phyloP scores from a whole-genome alignment of 30 jellyfish, hydroid and myxozoan species.

The Rhopilema esculentum region DNA sequence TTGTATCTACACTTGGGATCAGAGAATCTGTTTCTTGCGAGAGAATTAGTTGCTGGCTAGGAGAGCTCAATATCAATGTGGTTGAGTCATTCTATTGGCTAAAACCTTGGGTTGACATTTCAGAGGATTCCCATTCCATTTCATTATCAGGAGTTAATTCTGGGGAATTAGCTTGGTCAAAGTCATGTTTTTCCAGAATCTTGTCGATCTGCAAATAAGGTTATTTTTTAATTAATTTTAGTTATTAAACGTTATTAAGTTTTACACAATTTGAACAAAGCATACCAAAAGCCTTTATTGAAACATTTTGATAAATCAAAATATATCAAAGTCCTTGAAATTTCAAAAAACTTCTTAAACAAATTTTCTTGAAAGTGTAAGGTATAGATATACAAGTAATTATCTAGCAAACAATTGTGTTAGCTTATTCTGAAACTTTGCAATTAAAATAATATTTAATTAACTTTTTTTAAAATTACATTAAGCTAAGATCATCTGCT shows the following conservation, averaged over 20 bases:
- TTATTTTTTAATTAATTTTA: background rate
- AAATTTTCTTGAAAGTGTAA: background rate
- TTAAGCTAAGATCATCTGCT: background rate
- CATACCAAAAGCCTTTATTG: conserved; percentile 2
- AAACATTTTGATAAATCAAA: background rate
- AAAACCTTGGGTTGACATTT: background rate
- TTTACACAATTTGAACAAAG: background rate
- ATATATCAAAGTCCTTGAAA: background rate
- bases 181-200: background rate
- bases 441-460: background rate
- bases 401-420: background rate
- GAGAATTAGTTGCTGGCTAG: background rate
- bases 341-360: background rate
- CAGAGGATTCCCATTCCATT: conserved; percentile 58
- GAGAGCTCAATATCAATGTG: background rate
- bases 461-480: background rate
- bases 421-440: background rate
- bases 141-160: conserved; percentile 18
- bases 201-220: background rate
- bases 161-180: background rate
- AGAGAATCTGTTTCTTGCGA: background rate
- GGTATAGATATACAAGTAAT: background rate
- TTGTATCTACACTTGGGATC: conserved; percentile 3
- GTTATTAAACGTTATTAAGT: background rate
- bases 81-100: background rate